A percentile compares a stretch with the other conserved stretches of the same genome.
phyloP scores from a whole-genome alignment of 2,797 vertebrate genomes.

The Tachyglossus aculeatus region DNA sequence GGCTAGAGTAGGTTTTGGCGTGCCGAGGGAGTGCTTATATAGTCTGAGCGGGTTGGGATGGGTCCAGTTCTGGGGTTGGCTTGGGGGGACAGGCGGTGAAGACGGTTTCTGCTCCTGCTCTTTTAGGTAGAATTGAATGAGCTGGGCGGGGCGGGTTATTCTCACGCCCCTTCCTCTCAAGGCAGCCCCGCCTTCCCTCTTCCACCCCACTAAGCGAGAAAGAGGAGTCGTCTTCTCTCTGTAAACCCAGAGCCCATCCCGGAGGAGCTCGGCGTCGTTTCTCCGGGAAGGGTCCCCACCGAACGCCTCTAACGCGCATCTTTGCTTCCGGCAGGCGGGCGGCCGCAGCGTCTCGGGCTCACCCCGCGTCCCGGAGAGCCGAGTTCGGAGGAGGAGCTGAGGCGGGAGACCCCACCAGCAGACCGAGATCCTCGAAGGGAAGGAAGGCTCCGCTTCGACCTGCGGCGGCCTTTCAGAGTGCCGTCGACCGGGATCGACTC shows the following conservation, averaged over 20 bases:
- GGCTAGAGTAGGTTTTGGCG: background rate
- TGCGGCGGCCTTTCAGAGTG: slow-evolving; percentile 13
- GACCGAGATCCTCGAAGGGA: slow-evolving; percentile 31
- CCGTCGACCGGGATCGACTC: slow-evolving; percentile 9
- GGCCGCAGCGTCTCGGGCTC: slow-evolving; percentile 10
- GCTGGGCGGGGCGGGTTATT: background rate
- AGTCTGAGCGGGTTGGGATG: background rate
- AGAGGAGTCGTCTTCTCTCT: slow-evolving; percentile 22
- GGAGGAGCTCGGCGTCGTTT: background rate
- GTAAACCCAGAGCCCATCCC: background rate
- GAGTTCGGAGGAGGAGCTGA: slow-evolving; percentile 24
- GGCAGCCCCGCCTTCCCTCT: background rate
- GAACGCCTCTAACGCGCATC: slow-evolving; percentile 20
- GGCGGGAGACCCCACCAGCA: background rate
- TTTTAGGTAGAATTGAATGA: background rate
- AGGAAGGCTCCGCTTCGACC: slow-evolving; percentile 17
- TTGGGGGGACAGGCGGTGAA: background rate
- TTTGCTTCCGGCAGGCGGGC: slow-evolving; percentile 47
- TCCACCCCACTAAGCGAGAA: background rate
- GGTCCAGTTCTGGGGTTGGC: background rate
- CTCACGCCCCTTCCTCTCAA: background rate
- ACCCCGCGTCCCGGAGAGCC: slow-evolving; percentile 10
- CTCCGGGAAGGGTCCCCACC: slow-evolving; percentile 18
- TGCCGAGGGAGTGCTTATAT: background rate
- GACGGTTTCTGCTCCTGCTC: background rate